Evolutionary conservation across 2,797 vertebrate genomes (phyloP), one percentile per base, ranked within the genome.

Genomic region (Graptemys geographica): DNA sequence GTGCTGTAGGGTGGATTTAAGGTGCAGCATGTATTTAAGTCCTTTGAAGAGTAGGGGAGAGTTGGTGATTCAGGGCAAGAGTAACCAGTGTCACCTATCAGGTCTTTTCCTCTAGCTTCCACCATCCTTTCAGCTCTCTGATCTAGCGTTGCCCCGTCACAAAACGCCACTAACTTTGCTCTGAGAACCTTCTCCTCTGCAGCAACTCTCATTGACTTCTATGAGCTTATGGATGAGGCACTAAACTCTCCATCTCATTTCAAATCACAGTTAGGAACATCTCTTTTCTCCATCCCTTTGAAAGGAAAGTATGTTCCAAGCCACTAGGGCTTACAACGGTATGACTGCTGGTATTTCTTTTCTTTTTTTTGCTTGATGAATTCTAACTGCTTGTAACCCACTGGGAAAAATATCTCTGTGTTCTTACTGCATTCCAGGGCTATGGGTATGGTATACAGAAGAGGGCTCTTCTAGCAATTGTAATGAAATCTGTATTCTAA

Each of bases 401-500:
- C 59, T 72, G 82, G 83, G 57, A 92, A 81, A 81, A 1, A 1
- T 12, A 80, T 55, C n/a, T 81, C 31, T 82, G 47, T 56, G 44
- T 87, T 95, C 88, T 84, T 81, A 87, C 72, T 74, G 41, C 55
- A 59, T 94, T 92, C 84, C 78, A 65, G 86, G 86, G 79, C 90
- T 90, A 37, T 21, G 31, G 55, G 84, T 27, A 33, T 79, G 28
- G 47, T n/a, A 11, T 19, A 52, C 90, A 78, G 80, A 72, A 21
- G 12, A 87, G 53, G 72, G 83, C 93, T 90, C 84, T 91, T 92
- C 78, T 59, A 80, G 65, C 85, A 2, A 52, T 84, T 93, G 92
- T 91, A 93, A 94, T 96, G 81, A 94, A 94, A 86, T 62, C n/a
- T 90, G 92, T 91, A 84, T 92, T 92, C 91, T 82, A 80, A 93